Percentiles rank a stretch among this genome's conserved stretches.
phyloP scores from a whole-genome alignment of 2,888 invertebrate species.

The Ischnura elegans region DNA sequence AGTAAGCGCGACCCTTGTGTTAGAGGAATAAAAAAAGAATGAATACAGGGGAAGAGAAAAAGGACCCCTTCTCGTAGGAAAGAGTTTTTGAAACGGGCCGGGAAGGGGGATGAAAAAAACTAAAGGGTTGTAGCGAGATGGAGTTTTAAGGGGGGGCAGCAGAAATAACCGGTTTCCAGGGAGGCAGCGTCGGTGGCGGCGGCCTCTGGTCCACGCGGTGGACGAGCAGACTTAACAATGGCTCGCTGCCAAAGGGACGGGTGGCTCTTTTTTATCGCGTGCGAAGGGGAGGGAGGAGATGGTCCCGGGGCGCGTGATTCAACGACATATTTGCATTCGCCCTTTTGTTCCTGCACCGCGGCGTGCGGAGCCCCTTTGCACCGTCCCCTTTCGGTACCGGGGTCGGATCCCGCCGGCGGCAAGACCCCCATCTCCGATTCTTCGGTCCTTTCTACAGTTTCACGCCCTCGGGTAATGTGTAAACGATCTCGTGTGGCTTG shows the following conservation, averaged over 20 bases:
- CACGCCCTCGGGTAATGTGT: conserved; percentile 36
- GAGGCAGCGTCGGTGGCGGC: no score
- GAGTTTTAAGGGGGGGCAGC: neutral
- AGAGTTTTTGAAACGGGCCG: neutral
- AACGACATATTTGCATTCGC: conserved; percentile 49
- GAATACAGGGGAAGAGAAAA: neutral
- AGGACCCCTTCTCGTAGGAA: neutral
- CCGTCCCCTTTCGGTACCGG: neutral
- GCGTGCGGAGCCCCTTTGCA: neutral
- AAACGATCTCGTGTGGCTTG: neutral
- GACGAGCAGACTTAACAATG: neutral
- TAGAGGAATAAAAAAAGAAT: neutral
- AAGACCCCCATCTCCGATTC: neutral
- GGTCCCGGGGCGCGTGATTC: conserved; percentile 51
- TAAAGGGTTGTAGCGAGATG: neutral
- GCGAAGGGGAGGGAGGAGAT: conserved; percentile 19
- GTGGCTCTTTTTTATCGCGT: neutral
- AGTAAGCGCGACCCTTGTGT: no score
- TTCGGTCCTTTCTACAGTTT: no score
- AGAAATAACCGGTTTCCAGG: conserved; percentile 33
- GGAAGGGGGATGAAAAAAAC: conserved; percentile 15
- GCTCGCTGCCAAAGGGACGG: conserved; percentile 13
- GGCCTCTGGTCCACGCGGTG: conserved; percentile 45
- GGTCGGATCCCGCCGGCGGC: conserved; percentile 10
- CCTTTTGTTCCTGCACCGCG: conserved; percentile 27